phyloP scores from a whole-genome alignment of 1,140 invertebrate genomes.

The Branchinecta lindahli region DNA sequence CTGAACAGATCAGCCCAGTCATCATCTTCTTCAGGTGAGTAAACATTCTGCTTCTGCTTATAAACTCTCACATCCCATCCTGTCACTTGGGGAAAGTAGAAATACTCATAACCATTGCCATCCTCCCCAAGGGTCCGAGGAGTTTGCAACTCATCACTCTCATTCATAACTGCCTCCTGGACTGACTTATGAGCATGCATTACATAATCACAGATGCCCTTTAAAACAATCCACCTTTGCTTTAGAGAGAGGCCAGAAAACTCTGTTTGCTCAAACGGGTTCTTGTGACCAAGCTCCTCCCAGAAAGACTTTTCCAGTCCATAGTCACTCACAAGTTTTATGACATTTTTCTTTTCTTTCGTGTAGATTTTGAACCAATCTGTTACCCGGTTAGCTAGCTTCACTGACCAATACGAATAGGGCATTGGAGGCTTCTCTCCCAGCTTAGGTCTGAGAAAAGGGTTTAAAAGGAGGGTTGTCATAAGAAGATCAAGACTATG shows the following conservation, averaged over 20 bases:
- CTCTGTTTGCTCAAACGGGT: neutral
- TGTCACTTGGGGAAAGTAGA: neutral
- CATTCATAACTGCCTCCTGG: neutral
- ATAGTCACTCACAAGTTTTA: neutral
- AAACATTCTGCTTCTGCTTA: neutral
- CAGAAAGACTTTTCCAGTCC: neutral
- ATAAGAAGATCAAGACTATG: neutral
- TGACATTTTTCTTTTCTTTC: neutral
- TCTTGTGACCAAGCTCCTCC: neutral
- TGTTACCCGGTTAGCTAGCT: neutral
- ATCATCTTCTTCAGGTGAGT: neutral
- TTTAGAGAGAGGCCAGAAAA: neutral
- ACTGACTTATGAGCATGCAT: neutral
- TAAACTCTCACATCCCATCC: neutral
- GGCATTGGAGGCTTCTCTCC: neutral
- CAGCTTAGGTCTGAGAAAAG: neutral
- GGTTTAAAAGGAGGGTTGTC: neutral
- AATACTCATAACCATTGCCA: neutral
- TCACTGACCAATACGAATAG: conserved; percentile 3
- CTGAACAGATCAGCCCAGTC: neutral
- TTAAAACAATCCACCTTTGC: neutral
- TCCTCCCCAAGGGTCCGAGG: neutral
- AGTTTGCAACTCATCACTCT: neutral
- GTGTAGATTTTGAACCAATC: neutral
- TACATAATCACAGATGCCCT: neutral